phyloP scores from a whole-genome alignment of 1,140 invertebrate genomes.

The Zaprionus tsacasi region DNA sequence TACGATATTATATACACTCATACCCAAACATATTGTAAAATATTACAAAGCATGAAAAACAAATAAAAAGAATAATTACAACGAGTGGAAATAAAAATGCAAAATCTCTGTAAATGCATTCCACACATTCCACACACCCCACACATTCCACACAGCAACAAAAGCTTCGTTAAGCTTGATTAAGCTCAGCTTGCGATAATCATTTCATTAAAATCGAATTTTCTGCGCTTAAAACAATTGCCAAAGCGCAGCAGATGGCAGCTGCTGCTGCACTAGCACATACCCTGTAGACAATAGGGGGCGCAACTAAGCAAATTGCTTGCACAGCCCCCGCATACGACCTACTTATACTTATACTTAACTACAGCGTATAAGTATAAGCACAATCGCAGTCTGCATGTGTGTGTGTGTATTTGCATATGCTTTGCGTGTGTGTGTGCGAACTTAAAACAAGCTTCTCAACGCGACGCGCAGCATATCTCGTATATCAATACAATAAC shows the following conservation, averaged over 20 bases:
- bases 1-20: too few relatives aligned
- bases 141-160: background rate
- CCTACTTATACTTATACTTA: background rate
- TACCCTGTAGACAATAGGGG: background rate
- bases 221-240: background rate
- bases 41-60: too few relatives aligned
- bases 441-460: background rate
- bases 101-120: too few relatives aligned
- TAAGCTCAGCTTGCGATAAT: constrained; percentile 11
- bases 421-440: background rate
- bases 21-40: too few relatives aligned
- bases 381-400: too few relatives aligned
- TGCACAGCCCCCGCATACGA: background rate
- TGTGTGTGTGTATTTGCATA: background rate
- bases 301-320: background rate
- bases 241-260: background rate
- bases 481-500: constrained; percentile 79
- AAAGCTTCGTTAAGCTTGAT: background rate
- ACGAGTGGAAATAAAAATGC: too few relatives aligned
- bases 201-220: background rate
- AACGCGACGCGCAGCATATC: constrained; percentile 43
- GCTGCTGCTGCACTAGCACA: background rate
- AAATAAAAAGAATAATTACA: too few relatives aligned
- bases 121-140: background rate
- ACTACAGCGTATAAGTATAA: background rate